Evolutionary conservation across 2,113 vertebrate species (phyloP), one percentile per base, ranked within the genome.

Genomic region (Apus apus): DNA sequence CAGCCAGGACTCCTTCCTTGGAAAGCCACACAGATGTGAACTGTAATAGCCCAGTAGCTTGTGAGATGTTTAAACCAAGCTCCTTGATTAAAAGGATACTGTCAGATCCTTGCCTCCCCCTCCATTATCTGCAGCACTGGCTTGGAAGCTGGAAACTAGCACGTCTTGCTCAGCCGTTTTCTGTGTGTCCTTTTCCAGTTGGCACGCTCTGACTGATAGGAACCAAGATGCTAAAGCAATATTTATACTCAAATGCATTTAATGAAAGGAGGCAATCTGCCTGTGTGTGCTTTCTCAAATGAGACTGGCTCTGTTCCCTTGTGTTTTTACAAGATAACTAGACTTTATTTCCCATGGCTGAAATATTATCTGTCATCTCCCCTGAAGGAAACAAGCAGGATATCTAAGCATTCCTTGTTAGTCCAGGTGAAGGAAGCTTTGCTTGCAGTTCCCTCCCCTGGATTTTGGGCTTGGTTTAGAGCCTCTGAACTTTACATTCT

Each of bases 251-350:
- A 87, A 77, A 85, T 80, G 75, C 88, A 60, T 94, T 94, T 97
- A 97, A 96, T 97, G 92, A 97, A 96, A 94, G 56, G 87, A 96
- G 91, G 94, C 97, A 96, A 95, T 97, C 95, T 97, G 96, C 92
- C 70, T 92, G 92, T 97, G 91, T 97, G 91, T 15, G 66, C 88
- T 95, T 96, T 65, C 96, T 96, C 94, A 56, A 75, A 93, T 85
- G 93, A 96, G 91, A 60, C 94, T 97, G 95, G 97, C 92, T 5
- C 88, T 94, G 72, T 89, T 97, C 95, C 96, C 95, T 91, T 61
- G 78, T 91, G 83, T 95, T 95, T 96, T 92, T 71, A 72, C 68
- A 32, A 78, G 83, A 96, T 92, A 93, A 73, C 74, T 85, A 91
- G 70, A 57, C 53, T 93, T 90, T 82, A 78, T 84, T 97, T 97